Evolutionary conservation across 2,888 invertebrate genomes (phyloP), one percentile per base, ranked within the genome.

Genomic region (Ethmia dodecea): DNA sequence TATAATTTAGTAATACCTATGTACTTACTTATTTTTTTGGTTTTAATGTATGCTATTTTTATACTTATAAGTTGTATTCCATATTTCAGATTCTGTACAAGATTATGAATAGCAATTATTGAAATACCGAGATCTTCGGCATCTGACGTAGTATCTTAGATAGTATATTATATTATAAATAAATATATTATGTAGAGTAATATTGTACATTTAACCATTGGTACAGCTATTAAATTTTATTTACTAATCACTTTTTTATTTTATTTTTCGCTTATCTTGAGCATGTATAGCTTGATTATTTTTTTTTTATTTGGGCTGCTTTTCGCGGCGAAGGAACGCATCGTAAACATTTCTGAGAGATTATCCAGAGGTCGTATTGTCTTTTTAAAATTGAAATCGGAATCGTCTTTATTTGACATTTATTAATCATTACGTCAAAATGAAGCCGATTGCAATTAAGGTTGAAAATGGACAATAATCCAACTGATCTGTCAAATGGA

Each of bases 1-100:
- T n/a, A n/a, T n/a, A n/a, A n/a, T n/a, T n/a, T n/a, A n/a, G n/a
- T n/a, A n/a, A n/a, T n/a, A n/a, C n/a, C n/a, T n/a, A n/a, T n/a
- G n/a, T n/a, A n/a, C n/a, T 26, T 26, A n/a, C 11, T 12, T 26
- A 26, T 26, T 8, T 11, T 26, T 34, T 28, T 38, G 37, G 32
- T 18, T 18, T 18, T 18, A 18, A 18, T 18, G 8, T 18, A 5
- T 18, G 5, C 5, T 18, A 18, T 18, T 8, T 5, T 18, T 18
- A 18, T 18, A 5, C n/a, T n/a, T n/a, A n/a, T n/a, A n/a, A n/a
- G n/a, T n/a, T n/a, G n/a, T 30, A 45, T 44, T 49, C 43, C 39
- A 40, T 37, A 52, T 67, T 65, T 60, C 66, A 66, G 66, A 60
- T 63, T 33, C 47, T 68, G 38, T 55, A 51, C 59, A 60, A 54